A percentile compares a stretch with the other conserved stretches of the same genome.
Conservation (phyloP, 2,113 vertebrate species). For the Malaclemys terrapin region DNA sequence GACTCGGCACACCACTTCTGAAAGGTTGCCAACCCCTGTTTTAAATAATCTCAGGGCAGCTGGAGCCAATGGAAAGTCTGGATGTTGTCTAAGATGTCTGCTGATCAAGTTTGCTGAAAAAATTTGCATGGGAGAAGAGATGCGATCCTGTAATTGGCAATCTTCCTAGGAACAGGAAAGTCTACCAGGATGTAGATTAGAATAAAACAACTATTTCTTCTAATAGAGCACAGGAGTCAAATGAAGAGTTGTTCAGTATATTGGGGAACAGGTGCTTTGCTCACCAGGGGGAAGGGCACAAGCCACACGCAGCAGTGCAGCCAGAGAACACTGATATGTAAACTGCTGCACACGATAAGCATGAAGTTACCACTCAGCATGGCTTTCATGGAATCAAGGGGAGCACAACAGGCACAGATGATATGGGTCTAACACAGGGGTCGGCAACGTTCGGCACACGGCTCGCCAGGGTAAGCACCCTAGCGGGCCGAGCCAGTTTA, state of each 20-base stretch:
- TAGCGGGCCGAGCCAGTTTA: no score
- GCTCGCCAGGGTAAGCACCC: no score
- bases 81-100: not conserved
- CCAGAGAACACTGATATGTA: not conserved
- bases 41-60: not conserved
- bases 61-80: not conserved
- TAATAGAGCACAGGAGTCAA: not conserved
- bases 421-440: not conserved
- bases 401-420: not conserved
- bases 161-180: not conserved
- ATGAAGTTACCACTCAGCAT: not conserved
- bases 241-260: not conserved
- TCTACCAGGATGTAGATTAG: not conserved
- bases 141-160: not conserved
- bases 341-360: not conserved
- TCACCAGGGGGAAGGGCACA: not conserved
- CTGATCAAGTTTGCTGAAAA: not conserved
- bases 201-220: not conserved
- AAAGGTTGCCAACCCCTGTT: not conserved
- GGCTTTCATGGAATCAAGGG: not conserved
- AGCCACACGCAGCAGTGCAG: not conserved
- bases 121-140: not conserved
- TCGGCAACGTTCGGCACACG: no score
- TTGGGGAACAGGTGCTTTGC: not conserved
- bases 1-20: no score